Percentiles rank a stretch among this genome's conserved stretches.
Conservation (phyloP, 2,113 vertebrate species). For the Rutilus rutilus region DNA sequence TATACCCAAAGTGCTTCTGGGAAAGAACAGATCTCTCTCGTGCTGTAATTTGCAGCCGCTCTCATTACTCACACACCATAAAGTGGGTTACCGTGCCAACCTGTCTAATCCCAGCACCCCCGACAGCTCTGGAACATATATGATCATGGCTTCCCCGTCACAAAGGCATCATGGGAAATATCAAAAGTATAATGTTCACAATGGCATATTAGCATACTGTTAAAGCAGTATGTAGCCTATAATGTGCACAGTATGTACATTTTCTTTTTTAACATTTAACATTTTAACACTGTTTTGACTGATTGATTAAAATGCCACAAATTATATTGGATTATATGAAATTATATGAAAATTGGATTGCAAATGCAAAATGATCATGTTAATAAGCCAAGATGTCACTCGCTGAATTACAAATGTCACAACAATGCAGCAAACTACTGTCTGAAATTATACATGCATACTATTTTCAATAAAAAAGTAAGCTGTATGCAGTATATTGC, state of each 20-base stretch:
- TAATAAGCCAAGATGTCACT: background rate
- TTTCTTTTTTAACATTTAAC: background rate
- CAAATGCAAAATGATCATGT: background rate
- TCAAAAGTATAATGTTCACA: background rate
- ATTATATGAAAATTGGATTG: background rate
- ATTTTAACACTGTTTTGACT: background rate
- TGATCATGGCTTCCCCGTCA: slow-evolving; percentile 30
- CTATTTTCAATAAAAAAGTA: background rate
- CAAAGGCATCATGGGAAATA: slow-evolving; percentile 2
- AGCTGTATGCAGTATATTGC: background rate
- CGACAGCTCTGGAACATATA: slow-evolving; percentile 36
- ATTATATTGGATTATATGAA: background rate
- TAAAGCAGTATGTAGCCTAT: background rate
- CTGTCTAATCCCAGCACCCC: slow-evolving; percentile 42
- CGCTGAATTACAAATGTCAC: background rate
- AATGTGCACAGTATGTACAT: background rate
- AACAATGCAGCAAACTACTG: background rate
- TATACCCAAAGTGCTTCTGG: slow-evolving; percentile 66
- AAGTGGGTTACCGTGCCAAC: slow-evolving; percentile 54
- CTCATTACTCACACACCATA: slow-evolving; percentile 54
- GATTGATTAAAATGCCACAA: background rate
- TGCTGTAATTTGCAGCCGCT: slow-evolving; percentile 60
- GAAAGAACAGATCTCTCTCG: slow-evolving; percentile 71
- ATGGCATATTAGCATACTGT: background rate
- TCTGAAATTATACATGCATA: background rate